phyloP scores from a whole-genome alignment of 2,888 invertebrate genomes.

The Erebia aethiops region DNA sequence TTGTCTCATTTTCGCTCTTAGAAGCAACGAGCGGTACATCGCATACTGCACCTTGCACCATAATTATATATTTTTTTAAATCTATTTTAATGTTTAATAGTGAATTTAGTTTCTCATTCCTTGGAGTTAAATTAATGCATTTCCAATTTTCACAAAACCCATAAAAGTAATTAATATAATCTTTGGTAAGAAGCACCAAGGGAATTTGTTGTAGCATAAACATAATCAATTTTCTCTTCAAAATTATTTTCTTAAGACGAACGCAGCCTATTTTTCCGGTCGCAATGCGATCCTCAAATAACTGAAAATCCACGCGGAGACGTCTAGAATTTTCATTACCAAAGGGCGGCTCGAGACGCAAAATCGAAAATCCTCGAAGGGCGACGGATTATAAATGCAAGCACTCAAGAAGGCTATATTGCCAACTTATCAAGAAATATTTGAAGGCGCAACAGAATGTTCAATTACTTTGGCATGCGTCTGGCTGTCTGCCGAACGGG shows the following conservation, averaged over 20 bases:
- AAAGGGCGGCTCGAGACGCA: slow-evolving; percentile 47
- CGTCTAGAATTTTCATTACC: slow-evolving; percentile 66
- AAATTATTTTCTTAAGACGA: slow-evolving; percentile 41
- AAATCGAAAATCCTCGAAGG: slow-evolving; percentile 46
- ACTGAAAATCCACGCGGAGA: slow-evolving; percentile 58
- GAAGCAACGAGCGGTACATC: too few relatives aligned
- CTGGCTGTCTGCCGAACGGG: slow-evolving; percentile 51
- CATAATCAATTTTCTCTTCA: slow-evolving; percentile 36
- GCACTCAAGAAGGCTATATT: slow-evolving; percentile 56
- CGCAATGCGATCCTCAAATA: slow-evolving; percentile 53
- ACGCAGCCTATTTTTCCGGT: slow-evolving; percentile 43
- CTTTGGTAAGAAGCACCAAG: neutral
- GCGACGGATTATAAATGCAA: slow-evolving; percentile 62
- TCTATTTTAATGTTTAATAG: too few relatives aligned
- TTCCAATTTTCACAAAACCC: too few relatives aligned
- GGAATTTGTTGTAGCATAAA: slow-evolving; percentile 31
- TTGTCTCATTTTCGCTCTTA: too few relatives aligned
- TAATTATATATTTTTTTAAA: too few relatives aligned
- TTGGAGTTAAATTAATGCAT: too few relatives aligned
- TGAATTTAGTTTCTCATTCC: too few relatives aligned
- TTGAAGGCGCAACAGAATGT: slow-evolving; percentile 62
- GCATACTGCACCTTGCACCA: too few relatives aligned
- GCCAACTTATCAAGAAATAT: slow-evolving; percentile 60
- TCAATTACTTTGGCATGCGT: slow-evolving; percentile 65
- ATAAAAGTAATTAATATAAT: too few relatives aligned